Conservation (phyloP, 2,113 vertebrate species). For the Caranx melampygus region DNA sequence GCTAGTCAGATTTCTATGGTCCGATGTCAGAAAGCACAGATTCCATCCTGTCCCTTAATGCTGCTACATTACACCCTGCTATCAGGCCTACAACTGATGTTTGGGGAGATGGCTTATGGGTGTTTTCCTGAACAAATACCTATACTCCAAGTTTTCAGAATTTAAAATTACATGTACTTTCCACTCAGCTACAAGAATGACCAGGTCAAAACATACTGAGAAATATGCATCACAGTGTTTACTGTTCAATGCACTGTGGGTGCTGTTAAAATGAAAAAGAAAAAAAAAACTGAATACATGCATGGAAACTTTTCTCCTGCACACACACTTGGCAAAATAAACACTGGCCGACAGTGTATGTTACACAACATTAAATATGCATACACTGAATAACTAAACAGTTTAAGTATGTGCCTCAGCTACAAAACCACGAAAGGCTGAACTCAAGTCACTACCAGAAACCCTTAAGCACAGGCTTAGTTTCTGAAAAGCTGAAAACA, state of each 20-base stretch:
- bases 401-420: slow-evolving; percentile 30
- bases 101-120: too few relatives aligned
- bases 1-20: neutral
- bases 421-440: slow-evolving; percentile 29
- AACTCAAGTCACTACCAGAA: slow-evolving; percentile 45
- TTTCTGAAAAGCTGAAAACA: slow-evolving; percentile 57
- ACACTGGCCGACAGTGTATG: slow-evolving; percentile 2
- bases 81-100: neutral
- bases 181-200: neutral
- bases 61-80: neutral
- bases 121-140: too few relatives aligned
- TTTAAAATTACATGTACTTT: neutral
- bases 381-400: slow-evolving; percentile 32
- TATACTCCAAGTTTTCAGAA: neutral
- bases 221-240: neutral
- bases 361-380: slow-evolving; percentile 44
- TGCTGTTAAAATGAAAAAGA: neutral
- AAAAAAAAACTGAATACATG: neutral
- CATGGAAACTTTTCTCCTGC: neutral
- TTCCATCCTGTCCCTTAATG: neutral
- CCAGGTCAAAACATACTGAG: too few relatives aligned
- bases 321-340: slow-evolving; percentile 25
- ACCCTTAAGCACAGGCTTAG: slow-evolving; percentile 25
- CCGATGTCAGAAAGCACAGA: neutral
- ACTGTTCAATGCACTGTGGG: neutral